Conservation (phyloP, 2,113 vertebrate species). For the Camelus dromedarius region DNA sequence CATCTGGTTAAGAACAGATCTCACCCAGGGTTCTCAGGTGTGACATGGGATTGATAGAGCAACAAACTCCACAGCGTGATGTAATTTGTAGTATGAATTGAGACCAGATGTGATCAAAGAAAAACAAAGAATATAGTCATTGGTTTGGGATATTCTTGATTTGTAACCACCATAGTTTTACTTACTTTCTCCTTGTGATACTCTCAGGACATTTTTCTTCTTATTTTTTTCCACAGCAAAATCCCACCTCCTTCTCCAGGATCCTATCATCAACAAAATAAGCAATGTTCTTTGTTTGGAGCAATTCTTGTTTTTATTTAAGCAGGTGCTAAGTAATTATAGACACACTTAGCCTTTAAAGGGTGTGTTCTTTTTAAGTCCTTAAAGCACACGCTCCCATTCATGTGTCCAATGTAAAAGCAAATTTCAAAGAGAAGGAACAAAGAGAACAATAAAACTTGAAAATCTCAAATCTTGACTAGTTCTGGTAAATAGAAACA, state of each 20-base stretch:
- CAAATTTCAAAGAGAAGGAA: conserved; percentile 52
- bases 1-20: not conserved
- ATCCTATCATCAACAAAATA: not conserved
- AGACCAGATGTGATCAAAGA: not conserved
- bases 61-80: not conserved
- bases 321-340: conserved; percentile 58
- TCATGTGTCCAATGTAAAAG: conserved; percentile 15
- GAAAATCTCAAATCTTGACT: not conserved
- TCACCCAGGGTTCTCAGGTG: not conserved
- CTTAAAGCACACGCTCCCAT: conserved; percentile 18
- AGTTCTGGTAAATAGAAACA: conserved; percentile 6
- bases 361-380: not conserved
- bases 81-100: not conserved
- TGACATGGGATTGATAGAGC: not conserved
- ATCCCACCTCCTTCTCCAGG: not conserved
- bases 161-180: not conserved
- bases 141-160: not conserved
- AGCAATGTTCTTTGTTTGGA: not conserved
- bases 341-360: conserved; percentile 58
- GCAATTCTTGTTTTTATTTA: conserved; percentile 31
- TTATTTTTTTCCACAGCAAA: not conserved
- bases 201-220: not conserved
- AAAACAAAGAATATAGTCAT: not conserved
- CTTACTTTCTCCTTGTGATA: not conserved
- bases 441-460: conserved; percentile 17